Conservation (phyloP, 2,113 vertebrate genomes). For the Patagioenas fasciata region DNA sequence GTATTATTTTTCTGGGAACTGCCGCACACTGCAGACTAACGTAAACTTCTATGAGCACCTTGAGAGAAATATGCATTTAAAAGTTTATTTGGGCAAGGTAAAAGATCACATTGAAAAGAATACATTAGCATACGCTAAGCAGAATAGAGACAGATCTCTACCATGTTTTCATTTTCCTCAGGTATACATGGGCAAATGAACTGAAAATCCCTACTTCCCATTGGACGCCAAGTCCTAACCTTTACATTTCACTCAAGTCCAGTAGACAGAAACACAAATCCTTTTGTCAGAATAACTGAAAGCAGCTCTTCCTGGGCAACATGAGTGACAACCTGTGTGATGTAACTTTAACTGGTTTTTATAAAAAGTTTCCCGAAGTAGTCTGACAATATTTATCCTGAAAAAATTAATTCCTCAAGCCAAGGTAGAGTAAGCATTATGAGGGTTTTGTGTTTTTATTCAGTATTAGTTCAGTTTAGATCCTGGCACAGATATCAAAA, state of each 20-base stretch:
- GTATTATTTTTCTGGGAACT: conserved; percentile 54
- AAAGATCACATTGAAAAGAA: background rate
- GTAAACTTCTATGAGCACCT: conserved; percentile 43
- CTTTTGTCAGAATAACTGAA: background rate
- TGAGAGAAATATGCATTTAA: conserved; percentile 41
- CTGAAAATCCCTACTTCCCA: background rate
- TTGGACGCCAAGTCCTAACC: background rate
- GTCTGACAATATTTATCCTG: background rate
- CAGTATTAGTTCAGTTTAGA: background rate
- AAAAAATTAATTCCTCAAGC: background rate
- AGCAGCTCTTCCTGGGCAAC: background rate
- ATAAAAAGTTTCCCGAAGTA: background rate
- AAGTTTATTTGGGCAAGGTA: conserved; percentile 54
- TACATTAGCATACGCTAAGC: background rate
- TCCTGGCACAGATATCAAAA: background rate
- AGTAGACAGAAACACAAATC: background rate
- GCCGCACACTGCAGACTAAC: background rate
- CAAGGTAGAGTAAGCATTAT: background rate
- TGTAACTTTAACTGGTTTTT: background rate
- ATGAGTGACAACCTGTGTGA: background rate
- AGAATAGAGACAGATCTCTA: background rate
- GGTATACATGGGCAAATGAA: accelerated
- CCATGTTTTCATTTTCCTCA: background rate
- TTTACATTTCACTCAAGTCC: background rate
- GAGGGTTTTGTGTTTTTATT: background rate